Conservation (phyloP, 2,113 vertebrate species). For the Oxyruncus cristatus region DNA sequence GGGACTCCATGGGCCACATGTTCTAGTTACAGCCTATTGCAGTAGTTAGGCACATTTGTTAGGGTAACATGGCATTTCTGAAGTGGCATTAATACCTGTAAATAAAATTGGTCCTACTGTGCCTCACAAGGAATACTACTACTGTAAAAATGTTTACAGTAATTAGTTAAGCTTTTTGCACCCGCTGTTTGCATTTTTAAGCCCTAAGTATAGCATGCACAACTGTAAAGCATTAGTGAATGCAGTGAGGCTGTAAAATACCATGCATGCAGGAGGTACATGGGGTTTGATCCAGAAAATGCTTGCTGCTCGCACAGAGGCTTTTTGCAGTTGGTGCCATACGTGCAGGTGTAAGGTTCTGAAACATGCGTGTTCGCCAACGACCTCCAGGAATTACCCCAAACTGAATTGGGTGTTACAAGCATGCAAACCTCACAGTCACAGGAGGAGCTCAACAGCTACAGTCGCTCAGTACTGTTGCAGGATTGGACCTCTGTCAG, state of each 20-base stretch:
- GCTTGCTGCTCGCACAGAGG: not conserved
- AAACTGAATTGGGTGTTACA: not conserved
- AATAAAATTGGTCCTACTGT: not conserved
- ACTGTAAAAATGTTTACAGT: not conserved
- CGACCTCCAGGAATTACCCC: not conserved
- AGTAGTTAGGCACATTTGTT: not conserved
- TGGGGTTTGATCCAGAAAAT: not conserved
- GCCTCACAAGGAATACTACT: not conserved
- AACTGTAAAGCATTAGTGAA: not conserved
- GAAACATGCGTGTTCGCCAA: not conserved
- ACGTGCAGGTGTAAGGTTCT: not conserved
- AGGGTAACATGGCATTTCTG: not conserved
- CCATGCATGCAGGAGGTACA: rapidly evolving
- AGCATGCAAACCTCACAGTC: not conserved
- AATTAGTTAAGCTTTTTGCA: not conserved
- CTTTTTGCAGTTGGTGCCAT: not conserved
- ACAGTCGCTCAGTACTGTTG: not conserved
- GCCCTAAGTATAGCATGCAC: not conserved
- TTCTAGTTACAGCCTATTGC: not conserved
- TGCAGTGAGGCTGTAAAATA: not conserved
- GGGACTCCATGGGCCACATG: rapidly evolving
- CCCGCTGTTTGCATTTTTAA: not conserved
- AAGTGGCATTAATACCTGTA: not conserved
- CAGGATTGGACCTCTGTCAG: not conserved
- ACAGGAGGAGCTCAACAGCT: not conserved